Base-by-base conservation (phyloP, 1,140 invertebrate genomes). In the Akabosia matsudoensis region DNA sequence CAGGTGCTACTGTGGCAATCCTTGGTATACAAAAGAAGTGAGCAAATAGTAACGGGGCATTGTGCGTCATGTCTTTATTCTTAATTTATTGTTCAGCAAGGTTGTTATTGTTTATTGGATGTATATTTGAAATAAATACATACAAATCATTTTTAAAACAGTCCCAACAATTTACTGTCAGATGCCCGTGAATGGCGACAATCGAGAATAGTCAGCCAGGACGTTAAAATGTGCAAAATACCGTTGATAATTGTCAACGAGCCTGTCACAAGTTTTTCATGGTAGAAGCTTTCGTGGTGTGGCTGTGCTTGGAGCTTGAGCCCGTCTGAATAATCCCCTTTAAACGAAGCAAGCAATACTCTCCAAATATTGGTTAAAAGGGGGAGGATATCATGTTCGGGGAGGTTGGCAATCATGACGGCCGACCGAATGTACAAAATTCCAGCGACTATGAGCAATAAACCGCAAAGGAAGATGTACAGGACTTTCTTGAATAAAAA, bases 1-100 rank as follows among this genome's bases (percentile, higher is more conserved):
- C 61, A 28, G n/a, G 22, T 67, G 61, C 61, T 31, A 67, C 61
- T 67, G 61, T 31, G 61, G 26, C n/a, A 30, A 30, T 67, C 61
- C 61, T 4, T 67, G 61, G 61, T 67, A 30, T 30, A 31, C 24
- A 4, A 67, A 67, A 56, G 7, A 16, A 56, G 54, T 45, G 7
- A 10, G 37, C 7, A 18, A 45, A 18, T n/a, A n/a, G n/a, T n/a
- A 45, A 45, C 18, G 37, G 37, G 37, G 37, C 37, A 18, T 10
- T 10, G 7, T 45, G 37, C 7, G 37, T 10, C 18, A 45, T 45
- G 18, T 45, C 37, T 18, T 10, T 45, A 45, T 45, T 18, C 37
- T 18, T 45, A 45, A 45, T 45, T 45, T 45, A 45, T 45, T 45
- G 18, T 45, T 45, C 18, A 18, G 18, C 7, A 45, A 18, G 18